phyloP scores from a whole-genome alignment of 2,888 invertebrate genomes.

The Lamproptera curius region DNA sequence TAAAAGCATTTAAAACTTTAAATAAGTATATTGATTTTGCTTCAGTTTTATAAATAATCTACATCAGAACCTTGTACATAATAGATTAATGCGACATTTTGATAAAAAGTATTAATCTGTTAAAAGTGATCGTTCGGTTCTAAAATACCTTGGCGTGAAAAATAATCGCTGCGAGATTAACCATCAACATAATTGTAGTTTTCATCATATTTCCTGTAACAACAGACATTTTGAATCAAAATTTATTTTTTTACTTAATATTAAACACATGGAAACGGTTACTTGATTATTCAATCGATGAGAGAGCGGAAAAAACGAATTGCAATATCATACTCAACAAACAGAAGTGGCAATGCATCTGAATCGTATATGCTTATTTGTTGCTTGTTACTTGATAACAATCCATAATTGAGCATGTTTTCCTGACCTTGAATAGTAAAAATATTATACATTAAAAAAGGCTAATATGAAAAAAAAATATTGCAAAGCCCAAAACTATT shows the following conservation, averaged over 20 bases:
- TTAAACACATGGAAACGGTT: slow-evolving; percentile 27
- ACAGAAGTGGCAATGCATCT: slow-evolving; percentile 46
- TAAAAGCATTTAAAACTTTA: neutral
- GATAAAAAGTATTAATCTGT: slow-evolving; percentile 53
- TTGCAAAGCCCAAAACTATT: no score
- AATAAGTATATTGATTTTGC: neutral
- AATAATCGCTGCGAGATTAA: slow-evolving; percentile 46
- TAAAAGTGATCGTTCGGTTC: slow-evolving; percentile 49
- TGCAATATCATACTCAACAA: slow-evolving; percentile 54
- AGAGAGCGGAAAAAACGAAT: slow-evolving; percentile 51
- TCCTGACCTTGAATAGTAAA: slow-evolving; percentile 41
- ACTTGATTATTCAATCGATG: slow-evolving; percentile 57
- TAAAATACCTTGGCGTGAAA: slow-evolving; percentile 46
- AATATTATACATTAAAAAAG: no score
- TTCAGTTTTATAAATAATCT: slow-evolving; percentile 12
- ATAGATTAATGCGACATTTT: slow-evolving; percentile 49
- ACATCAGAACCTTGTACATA: slow-evolving; percentile 58
- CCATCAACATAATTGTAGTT: slow-evolving; percentile 45
- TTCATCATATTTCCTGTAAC: slow-evolving; percentile 48
- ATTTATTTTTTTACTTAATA: no score
- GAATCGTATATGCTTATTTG: slow-evolving; percentile 43
- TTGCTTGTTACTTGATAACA: slow-evolving; percentile 45
- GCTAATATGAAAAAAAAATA: no score
- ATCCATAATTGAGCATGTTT: slow-evolving; percentile 48
- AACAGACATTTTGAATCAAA: neutral